phyloP scores from a whole-genome alignment of 1,140 invertebrate species.

The Adoxophyes honmai region DNA sequence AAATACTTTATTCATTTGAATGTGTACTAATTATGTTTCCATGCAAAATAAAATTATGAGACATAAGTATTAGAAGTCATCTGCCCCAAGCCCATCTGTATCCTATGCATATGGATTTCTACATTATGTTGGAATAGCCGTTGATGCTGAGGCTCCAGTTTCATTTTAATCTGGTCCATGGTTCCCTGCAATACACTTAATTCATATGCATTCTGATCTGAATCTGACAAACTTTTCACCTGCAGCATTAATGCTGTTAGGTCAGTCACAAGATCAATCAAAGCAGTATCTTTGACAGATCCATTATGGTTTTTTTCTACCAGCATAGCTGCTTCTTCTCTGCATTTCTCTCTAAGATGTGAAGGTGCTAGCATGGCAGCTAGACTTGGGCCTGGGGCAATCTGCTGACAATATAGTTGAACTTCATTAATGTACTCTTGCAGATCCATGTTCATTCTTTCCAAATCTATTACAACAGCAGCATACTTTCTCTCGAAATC shows the following conservation, averaged over 20 bases:
- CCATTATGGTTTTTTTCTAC: conserved; percentile 86
- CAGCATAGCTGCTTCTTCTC: conserved; percentile 88
- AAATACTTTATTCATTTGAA: too few relatives aligned
- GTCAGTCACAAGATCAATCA: conserved; percentile 90
- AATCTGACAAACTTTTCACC: conserved; percentile 94
- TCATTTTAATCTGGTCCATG: conserved; percentile 91
- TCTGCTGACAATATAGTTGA: conserved; percentile 90
- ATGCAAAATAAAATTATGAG: not conserved
- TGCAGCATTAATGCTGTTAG: conserved; percentile 95
- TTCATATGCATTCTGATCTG: conserved; percentile 94
- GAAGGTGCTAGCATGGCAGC: conserved; percentile 92
- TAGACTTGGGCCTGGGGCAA: conserved; percentile 92
- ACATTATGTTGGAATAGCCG: conserved; percentile 93
- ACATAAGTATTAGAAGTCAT: conserved; percentile 49
- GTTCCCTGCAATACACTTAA: conserved; percentile 95
- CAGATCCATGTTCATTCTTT: conserved; percentile 93
- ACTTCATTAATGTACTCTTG: conserved; percentile 91
- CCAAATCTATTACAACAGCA: conserved; percentile 91
- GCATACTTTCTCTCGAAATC: conserved; percentile 96
- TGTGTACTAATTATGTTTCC: too few relatives aligned
- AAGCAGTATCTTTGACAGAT: conserved; percentile 78
- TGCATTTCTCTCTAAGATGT: conserved; percentile 91
- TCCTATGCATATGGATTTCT: conserved; percentile 95
- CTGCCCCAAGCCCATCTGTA: conserved; percentile 88
- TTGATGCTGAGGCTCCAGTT: conserved; percentile 87